Conservation (phyloP, 2,797 vertebrate genomes). For the Sebastes itinus region DNA sequence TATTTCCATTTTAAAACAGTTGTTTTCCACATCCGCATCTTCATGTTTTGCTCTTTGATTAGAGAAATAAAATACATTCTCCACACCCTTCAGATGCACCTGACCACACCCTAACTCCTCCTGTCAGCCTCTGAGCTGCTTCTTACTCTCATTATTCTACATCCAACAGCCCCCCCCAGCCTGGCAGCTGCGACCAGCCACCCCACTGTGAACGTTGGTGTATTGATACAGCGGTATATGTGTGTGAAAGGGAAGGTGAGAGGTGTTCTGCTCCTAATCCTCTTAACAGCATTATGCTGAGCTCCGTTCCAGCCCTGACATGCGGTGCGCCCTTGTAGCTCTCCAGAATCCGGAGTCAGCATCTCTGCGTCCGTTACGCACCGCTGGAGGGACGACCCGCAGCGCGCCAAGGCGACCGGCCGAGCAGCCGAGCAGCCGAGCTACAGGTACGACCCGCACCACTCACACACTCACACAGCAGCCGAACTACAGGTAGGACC, state of each 20-base stretch:
- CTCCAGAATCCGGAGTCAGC: conserved; percentile 74
- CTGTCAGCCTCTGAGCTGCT: neutral
- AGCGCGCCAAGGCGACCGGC: conserved; percentile 3
- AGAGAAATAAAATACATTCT: neutral
- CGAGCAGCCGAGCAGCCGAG: conserved; percentile 19
- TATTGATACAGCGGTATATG: conserved; percentile 49
- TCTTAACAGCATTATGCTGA: conserved; percentile 88
- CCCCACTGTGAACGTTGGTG: conserved; percentile 40
- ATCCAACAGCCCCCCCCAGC: neutral
- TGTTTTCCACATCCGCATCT: neutral
- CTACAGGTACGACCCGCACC: conserved; percentile 53
- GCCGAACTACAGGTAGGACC: conserved; percentile 53
- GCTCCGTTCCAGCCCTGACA: conserved; percentile 75
- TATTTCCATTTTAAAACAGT: neutral
- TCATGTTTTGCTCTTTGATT: too few relatives aligned
- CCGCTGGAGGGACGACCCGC: conserved; percentile 70
- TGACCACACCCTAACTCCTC: conserved; percentile 14
- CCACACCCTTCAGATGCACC: neutral
- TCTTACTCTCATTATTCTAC: neutral
- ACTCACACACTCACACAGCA: neutral
- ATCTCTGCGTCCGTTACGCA: conserved; percentile 68
- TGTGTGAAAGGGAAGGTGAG: conserved; percentile 64
- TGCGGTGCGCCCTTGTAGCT: conserved; percentile 82
- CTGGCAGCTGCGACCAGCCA: neutral
- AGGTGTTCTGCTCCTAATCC: conserved; percentile 80